Evolutionary conservation across 2,888 invertebrate species (phyloP).

Genomic region (Orthosia incerta): DNA sequence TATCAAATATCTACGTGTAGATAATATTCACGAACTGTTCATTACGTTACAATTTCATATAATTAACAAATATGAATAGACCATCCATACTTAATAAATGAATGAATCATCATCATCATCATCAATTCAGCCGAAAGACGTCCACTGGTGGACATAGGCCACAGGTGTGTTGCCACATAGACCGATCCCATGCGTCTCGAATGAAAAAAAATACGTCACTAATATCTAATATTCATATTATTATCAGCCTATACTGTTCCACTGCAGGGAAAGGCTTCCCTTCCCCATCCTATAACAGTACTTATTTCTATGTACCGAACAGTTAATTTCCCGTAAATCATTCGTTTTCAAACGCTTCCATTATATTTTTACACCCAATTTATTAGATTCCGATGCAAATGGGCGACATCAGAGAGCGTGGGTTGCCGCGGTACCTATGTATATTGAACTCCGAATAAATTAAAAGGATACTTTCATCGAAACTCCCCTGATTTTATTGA

Average conservation of each 20-base stretch:
- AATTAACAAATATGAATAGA: slow-evolving; percentile 4
- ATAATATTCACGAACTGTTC: slow-evolving; percentile 6
- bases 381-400: slow-evolving; percentile 82
- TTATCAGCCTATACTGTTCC: too few species aligned
- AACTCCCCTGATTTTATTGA: slow-evolving; percentile 64
- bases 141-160: too few species aligned
- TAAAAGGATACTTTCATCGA: slow-evolving; percentile 75
- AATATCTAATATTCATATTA: background rate
- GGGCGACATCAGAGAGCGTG: slow-evolving; percentile 62
- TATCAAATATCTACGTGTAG: background rate
- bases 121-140: too few species aligned
- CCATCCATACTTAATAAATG: background rate
- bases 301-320: slow-evolving; percentile 20
- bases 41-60: background rate
- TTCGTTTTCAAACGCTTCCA: slow-evolving; percentile 32
- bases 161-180: too few species aligned
- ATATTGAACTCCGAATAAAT: slow-evolving; percentile 77
- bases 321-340: slow-evolving; percentile 34
- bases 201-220: background rate
- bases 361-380: slow-evolving; percentile 65
- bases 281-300: background rate
- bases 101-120: too few species aligned
- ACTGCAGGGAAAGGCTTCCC: too few species aligned
- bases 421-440: slow-evolving; percentile 65
- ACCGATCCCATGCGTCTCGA: too few species aligned